Evolutionary conservation across 2,888 invertebrate genomes (phyloP).

Genomic region (Noctua fimbriata): DNA sequence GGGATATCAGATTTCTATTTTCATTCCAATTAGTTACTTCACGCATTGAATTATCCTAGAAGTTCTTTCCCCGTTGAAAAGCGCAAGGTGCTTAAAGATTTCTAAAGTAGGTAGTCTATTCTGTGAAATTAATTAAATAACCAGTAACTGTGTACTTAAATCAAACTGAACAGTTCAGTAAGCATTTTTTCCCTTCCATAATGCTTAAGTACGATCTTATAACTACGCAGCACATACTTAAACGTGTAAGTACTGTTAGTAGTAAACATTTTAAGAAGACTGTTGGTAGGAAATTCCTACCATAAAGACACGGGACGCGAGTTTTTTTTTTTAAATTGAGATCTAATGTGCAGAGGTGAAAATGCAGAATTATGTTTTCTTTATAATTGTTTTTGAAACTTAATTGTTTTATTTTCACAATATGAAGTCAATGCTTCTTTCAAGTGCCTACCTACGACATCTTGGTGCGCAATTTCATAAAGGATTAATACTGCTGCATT

Average conservation of each 20-base stretch:
- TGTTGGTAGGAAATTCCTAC: background rate
- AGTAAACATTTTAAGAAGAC: background rate
- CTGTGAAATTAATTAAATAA: background rate
- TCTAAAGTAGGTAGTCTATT: background rate
- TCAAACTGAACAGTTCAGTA: background rate
- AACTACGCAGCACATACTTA: background rate
- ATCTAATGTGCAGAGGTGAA: background rate
- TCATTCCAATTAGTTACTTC: background rate
- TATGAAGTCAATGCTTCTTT: background rate
- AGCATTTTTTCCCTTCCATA: background rate
- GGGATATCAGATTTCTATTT: background rate
- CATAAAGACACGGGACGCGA: background rate
- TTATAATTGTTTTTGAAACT: background rate
- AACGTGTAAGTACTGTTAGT: background rate
- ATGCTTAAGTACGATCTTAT: background rate
- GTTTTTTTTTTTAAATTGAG: background rate
- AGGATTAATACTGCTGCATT: conserved; percentile 39
- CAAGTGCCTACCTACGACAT: background rate
- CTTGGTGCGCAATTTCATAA: conserved; percentile 13
- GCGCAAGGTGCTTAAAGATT: background rate
- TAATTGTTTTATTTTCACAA: background rate
- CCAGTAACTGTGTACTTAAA: background rate
- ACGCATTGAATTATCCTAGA: background rate
- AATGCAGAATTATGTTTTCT: background rate
- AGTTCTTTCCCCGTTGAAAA: background rate